Evolutionary conservation across 2,113 vertebrate genomes (phyloP).

Genomic region (Arothron firmamentum): DNA sequence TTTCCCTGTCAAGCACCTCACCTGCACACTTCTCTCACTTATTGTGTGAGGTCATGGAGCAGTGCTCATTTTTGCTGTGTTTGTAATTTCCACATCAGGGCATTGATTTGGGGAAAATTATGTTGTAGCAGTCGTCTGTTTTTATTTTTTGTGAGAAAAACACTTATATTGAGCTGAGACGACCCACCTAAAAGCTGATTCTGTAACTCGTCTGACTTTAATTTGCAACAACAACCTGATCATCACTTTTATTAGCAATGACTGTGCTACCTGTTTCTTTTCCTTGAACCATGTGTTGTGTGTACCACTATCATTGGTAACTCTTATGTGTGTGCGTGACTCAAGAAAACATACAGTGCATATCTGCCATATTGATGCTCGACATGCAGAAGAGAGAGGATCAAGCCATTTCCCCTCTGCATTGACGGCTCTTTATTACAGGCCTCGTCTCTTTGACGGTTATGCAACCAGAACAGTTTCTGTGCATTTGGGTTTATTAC

Average conservation of each 20-base stretch:
- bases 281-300: neutral
- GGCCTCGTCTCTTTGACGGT: slow-evolving; percentile 42
- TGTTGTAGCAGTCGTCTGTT: no score
- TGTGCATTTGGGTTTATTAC: slow-evolving; percentile 53
- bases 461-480: slow-evolving; percentile 54
- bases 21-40: no score
- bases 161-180: slow-evolving; percentile 11
- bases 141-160: no score
- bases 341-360: slow-evolving; percentile 40
- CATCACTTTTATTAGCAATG: slow-evolving; percentile 34
- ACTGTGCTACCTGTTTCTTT: slow-evolving; percentile 28
- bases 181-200: neutral
- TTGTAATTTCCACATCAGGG: no score
- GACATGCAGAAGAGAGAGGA: slow-evolving; percentile 37
- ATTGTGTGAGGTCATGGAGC: no score
- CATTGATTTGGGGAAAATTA: no score
- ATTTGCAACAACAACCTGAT: slow-evolving; percentile 39
- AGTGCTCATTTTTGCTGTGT: no score
- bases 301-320: neutral
- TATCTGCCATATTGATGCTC: slow-evolving; percentile 51
- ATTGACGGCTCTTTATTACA: slow-evolving; percentile 40
- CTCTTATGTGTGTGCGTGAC: slow-evolving; percentile 5
- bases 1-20: no score
- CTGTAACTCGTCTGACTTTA: no score
- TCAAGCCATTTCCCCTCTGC: slow-evolving; percentile 40